A percentile compares a stretch with the other conserved stretches of the same genome.
These are phyloP conservation scores for Lasiurus borealis DNA, from an alignment of 2,113 vertebrate species.

Conservation along the genomic window DNA sequence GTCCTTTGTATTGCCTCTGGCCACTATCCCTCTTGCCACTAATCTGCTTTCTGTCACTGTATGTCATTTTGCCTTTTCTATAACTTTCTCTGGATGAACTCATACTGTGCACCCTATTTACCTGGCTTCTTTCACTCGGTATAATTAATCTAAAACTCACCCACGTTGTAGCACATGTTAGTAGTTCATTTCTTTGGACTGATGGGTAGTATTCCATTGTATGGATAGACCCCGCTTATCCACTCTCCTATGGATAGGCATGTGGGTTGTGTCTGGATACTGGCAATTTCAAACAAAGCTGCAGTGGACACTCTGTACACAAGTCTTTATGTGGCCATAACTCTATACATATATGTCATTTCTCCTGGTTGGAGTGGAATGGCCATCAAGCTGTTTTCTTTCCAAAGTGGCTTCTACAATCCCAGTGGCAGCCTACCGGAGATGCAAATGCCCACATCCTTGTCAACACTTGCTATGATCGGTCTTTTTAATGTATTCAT, in stretches of 20 bases:
- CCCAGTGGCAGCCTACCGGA: not conserved
- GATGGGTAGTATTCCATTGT: fast-evolving
- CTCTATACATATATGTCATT: fast-evolving
- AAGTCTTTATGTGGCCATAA: not conserved
- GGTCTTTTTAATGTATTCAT: not conserved
- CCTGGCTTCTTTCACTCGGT: not conserved
- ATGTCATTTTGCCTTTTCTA: not conserved
- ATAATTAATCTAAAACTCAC: not conserved
- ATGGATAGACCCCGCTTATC: not conserved
- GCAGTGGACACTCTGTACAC: too few relatives aligned
- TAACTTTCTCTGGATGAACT: not conserved
- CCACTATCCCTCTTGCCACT: not conserved
- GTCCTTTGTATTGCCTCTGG: not conserved
- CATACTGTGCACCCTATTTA: fast-evolving
- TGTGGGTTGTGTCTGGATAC: not conserved
- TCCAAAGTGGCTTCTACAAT: not conserved
- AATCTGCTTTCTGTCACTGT: not conserved
- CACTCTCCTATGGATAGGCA: not conserved
- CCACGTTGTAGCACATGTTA: not conserved
- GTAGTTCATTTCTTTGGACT: not conserved
- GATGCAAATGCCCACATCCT: not conserved
- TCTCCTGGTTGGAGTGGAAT: not conserved
- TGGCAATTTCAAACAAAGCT: not conserved
- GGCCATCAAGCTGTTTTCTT: not conserved
- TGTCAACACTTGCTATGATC: not conserved